Conservation (phyloP, 2,113 vertebrate species). For the Grantiella picta region DNA sequence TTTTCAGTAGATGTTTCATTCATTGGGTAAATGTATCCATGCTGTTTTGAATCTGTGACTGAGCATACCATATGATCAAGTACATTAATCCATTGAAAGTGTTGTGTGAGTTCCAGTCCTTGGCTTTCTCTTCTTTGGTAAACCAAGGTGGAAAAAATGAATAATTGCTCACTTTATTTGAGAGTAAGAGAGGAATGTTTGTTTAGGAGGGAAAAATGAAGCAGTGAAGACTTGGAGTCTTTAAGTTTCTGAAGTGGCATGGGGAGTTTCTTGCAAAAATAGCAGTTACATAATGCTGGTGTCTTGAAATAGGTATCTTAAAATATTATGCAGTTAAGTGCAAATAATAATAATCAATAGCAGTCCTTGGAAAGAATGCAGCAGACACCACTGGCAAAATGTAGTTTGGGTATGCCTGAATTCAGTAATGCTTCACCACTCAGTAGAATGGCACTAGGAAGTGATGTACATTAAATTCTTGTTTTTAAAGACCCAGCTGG, state of each 20-base stretch:
- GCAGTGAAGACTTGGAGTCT: neutral
- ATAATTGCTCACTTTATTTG: neutral
- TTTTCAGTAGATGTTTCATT: neutral
- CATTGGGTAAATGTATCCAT: neutral
- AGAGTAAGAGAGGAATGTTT: neutral
- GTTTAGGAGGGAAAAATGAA: neutral
- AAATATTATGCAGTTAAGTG: neutral
- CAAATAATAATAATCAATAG: neutral
- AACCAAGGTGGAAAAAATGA: neutral
- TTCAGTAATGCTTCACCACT: neutral
- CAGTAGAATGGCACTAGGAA: neutral
- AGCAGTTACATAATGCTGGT: neutral
- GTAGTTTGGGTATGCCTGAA: neutral
- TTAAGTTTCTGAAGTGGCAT: neutral
- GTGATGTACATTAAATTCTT: neutral
- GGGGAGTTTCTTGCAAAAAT: neutral
- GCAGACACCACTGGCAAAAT: neutral
- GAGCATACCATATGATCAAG: neutral
- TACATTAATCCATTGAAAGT: neutral
- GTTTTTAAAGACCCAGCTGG: neutral
- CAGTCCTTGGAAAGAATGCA: neutral
- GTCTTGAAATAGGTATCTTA: neutral
- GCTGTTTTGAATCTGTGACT: neutral
- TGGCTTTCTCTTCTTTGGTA: neutral
- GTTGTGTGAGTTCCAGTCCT: neutral